Evolutionary conservation across 1,140 invertebrate genomes (phyloP), one percentile per base, ranked within the genome.

Genomic region (Calliphora vicina): DNA sequence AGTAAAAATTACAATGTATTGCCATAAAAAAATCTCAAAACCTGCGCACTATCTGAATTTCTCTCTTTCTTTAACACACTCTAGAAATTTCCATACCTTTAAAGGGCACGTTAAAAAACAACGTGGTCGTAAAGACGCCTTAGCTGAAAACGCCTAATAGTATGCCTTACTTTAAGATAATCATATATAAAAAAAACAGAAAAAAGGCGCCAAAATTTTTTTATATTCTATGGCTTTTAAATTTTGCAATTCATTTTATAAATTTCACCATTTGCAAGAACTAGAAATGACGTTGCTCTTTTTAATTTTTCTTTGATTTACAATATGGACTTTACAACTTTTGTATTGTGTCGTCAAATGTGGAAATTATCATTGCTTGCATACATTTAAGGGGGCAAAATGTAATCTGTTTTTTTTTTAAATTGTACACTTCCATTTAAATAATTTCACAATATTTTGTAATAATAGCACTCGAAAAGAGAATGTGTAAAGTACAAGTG

Each of bases 401-500:
- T n/a, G 35, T 1, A 0, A 35, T 5, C 35, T 35, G 35, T 29
- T 29, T 50, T 50, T 0, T 50, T 4, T 50, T 15, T 35, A 35
- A 5, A 35, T 10, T 50, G 13, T 12, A 50, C 35, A 50, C 13
- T 6, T 50, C 3, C 15, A 50, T 50, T 50, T 10, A 17, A 78
- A 78, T 23, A 78, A 78, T 78, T 78, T 78, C 74, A 78, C 74
- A 43, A 78, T 25, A 43, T 78, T 43, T 43, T 43, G 74, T 43
- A 78, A 78, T 78, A 29, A 67, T 23, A 25, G 1, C 61, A 67
- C 45, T 1, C 13, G 45, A 15, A 57, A 57, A 57, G 35, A 17
- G 45, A 57, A 57, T 57, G 45, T 17, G 17, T 17, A 57, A 5
- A 6, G 4, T 35, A 57, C 4, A 13, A 57, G n/a, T n/a, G 50